These are phyloP conservation scores for Sphecodes monilicornis DNA, from an alignment of 2,888 invertebrate species.

Conservation along the genomic window DNA sequence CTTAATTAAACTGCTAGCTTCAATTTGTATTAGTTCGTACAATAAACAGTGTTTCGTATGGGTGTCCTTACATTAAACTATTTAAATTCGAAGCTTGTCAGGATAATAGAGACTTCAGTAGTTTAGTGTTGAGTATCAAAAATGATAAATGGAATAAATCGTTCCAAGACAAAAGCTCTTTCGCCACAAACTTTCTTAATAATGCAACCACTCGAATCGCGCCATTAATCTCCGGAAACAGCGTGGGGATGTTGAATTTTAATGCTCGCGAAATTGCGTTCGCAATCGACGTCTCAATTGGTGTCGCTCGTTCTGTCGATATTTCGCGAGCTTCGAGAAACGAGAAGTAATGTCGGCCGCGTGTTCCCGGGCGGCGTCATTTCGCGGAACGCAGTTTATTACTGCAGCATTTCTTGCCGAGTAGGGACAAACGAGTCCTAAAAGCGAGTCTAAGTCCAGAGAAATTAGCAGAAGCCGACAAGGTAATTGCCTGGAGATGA, in stretches of 20 bases:
- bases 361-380: conserved; percentile 30
- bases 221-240: background rate
- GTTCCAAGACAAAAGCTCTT: background rate
- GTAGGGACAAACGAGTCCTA: conserved; percentile 27
- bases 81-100: background rate
- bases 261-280: background rate
- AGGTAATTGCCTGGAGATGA: conserved; percentile 63
- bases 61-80: background rate
- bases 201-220: background rate
- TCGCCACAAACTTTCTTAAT: background rate
- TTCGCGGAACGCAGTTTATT: conserved; percentile 53
- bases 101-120: background rate
- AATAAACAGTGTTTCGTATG: background rate
- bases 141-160: background rate
- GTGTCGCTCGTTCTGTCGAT: conserved; percentile 5
- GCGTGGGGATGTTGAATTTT: background rate
- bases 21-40: background rate
- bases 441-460: conserved; percentile 53
- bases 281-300: background rate
- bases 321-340: conserved; percentile 22
- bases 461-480: conserved; percentile 60
- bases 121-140: background rate
- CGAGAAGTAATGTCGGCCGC: conserved; percentile 31
- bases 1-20: no score
- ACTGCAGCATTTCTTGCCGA: conserved; percentile 29